These are phyloP conservation scores for Corvus hawaiiensis DNA, from an alignment of 2,113 vertebrate genomes.

Conservation along the genomic window DNA sequence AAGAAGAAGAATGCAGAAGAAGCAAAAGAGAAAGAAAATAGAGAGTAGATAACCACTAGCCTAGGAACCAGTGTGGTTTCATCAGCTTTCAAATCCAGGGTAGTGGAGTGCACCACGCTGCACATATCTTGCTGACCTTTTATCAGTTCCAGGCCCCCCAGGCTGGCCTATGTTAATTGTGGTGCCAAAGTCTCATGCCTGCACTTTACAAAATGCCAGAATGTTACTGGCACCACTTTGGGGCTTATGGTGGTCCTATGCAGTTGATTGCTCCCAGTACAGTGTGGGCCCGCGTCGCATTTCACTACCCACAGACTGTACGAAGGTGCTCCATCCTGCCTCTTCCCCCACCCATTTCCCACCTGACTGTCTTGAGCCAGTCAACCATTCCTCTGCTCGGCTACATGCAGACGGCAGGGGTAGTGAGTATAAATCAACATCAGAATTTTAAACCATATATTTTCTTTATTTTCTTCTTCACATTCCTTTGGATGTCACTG, in stretches of 20 bases:
- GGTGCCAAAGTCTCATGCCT: accelerated
- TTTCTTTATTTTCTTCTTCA: neutral
- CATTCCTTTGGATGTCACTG: neutral
- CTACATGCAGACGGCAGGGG: neutral
- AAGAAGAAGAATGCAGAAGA: neutral
- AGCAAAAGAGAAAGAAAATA: neutral
- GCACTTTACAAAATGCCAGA: neutral
- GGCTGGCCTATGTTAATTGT: too few species aligned
- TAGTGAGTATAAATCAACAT: neutral
- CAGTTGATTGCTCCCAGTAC: accelerated
- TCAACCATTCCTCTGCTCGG: neutral
- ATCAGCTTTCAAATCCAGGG: neutral
- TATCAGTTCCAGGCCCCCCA: too few species aligned
- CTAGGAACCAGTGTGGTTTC: neutral
- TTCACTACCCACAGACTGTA: neutral
- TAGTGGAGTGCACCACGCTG: accelerated
- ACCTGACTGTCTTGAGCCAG: neutral
- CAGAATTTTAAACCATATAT: neutral
- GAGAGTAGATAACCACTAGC: too few species aligned
- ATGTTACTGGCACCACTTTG: neutral
- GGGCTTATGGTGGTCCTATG: accelerated
- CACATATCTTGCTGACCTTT: neutral
- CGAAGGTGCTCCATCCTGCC: neutral
- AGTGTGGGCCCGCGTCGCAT: accelerated
- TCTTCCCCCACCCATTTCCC: neutral